Evolutionary conservation across 2,888 invertebrate species (phyloP).

Genomic region (Luperina testacea): DNA sequence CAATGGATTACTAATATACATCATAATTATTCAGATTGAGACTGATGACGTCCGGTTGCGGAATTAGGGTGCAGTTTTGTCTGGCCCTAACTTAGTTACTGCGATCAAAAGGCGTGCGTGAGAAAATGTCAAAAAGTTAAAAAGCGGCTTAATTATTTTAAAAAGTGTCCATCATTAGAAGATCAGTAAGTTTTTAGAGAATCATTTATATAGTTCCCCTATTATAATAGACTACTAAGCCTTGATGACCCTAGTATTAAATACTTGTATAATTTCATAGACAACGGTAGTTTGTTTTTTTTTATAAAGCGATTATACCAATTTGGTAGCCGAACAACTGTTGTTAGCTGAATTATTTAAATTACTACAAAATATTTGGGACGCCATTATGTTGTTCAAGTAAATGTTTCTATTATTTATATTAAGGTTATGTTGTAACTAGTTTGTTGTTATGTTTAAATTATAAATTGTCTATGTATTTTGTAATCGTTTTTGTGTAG

Average conservation of each 20-base stretch:
- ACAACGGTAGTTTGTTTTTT: slow-evolving; percentile 68
- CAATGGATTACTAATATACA: too few relatives aligned
- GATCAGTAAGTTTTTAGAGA: background rate
- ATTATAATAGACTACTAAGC: background rate
- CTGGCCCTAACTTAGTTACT: too few relatives aligned
- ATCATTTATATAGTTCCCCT: background rate
- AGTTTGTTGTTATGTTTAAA: slow-evolving; percentile 23
- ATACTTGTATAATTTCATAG: slow-evolving; percentile 60
- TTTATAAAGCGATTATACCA: slow-evolving; percentile 76
- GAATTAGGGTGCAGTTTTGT: too few relatives aligned
- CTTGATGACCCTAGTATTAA: slow-evolving; percentile 44
- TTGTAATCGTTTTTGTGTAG: background rate
- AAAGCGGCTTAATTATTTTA: too few relatives aligned
- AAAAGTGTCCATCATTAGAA: background rate
- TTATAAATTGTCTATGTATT: background rate
- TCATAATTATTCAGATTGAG: too few relatives aligned
- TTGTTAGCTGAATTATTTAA: slow-evolving; percentile 72
- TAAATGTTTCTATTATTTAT: slow-evolving; percentile 71
- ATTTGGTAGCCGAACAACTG: slow-evolving; percentile 64
- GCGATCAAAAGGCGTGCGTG: too few relatives aligned
- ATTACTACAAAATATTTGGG: slow-evolving; percentile 65
- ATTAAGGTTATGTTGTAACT: slow-evolving; percentile 47
- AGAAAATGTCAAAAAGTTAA: too few relatives aligned
- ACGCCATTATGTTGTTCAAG: slow-evolving; percentile 53
- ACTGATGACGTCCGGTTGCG: too few relatives aligned